Evolutionary conservation across 1,140 invertebrate genomes (phyloP).

Genomic region (Euwallacea similis): DNA sequence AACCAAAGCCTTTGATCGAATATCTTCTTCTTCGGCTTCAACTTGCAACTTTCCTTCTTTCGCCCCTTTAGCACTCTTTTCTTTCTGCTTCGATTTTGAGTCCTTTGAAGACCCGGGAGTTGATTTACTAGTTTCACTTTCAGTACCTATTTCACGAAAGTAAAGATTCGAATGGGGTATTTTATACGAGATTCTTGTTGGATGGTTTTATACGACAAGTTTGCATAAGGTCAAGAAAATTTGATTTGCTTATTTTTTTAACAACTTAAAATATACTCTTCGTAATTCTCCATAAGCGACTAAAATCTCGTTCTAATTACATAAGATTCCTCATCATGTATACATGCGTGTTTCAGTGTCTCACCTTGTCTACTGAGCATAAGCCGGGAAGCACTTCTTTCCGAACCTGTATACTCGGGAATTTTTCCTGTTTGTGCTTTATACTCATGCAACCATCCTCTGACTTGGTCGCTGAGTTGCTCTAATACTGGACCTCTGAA

Average conservation of each 20-base stretch:
- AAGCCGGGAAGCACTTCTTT: conserved; percentile 81
- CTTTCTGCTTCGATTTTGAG: conserved; percentile 69
- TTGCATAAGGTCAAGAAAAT: not conserved
- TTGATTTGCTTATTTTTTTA: no score
- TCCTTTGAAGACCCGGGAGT: conserved; percentile 75
- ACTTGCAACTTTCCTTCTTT: conserved; percentile 60
- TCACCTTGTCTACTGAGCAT: conserved; percentile 76
- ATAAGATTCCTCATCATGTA: not conserved
- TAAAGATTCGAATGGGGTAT: not conserved
- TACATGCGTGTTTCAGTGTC: not conserved
- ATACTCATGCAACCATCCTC: conserved; percentile 81
- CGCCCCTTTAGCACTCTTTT: conserved; percentile 60
- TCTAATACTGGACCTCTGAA: conserved; percentile 68
- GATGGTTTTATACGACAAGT: not conserved
- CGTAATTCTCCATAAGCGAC: no score
- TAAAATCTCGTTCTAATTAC: no score
- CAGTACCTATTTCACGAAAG: conserved; percentile 57
- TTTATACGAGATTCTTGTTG: not conserved
- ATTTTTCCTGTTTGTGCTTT: conserved; percentile 82
- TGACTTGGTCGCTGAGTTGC: conserved; percentile 81
- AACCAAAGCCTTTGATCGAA: conserved; percentile 57
- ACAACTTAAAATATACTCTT: no score
- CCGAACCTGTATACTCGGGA: conserved; percentile 87
- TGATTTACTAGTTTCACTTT: conserved; percentile 76
- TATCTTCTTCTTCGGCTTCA: conserved; percentile 60